These are phyloP conservation scores for Gastracanthus pulcherrimus DNA, from an alignment of 2,888 invertebrate genomes.

Conservation along the genomic window DNA sequence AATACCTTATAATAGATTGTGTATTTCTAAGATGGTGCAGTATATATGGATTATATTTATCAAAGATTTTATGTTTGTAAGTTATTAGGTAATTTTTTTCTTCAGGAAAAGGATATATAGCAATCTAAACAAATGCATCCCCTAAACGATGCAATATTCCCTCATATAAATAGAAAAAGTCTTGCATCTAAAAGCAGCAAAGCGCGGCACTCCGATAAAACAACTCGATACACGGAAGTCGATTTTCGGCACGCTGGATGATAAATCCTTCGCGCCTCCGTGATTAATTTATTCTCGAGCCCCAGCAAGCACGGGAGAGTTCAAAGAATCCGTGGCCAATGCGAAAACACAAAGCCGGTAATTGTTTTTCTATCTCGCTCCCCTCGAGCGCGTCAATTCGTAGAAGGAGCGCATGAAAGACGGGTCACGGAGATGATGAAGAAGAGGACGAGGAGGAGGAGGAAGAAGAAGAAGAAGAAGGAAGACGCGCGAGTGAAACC, in stretches of 20 bases:
- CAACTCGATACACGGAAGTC: slow-evolving; percentile 27
- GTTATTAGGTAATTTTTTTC: too few species aligned
- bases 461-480: slow-evolving; percentile 38
- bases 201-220: background rate
- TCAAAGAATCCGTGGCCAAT: slow-evolving; percentile 42
- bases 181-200: background rate
- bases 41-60: too few species aligned
- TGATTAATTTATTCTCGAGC: slow-evolving; percentile 21
- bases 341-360: slow-evolving; percentile 46
- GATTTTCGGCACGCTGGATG: slow-evolving; percentile 1
- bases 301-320: background rate
- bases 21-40: too few species aligned
- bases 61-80: too few species aligned
- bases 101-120: too few species aligned
- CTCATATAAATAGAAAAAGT: background rate
- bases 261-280: slow-evolving; percentile 13
- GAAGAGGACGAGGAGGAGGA: slow-evolving; percentile 33
- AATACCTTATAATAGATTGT: too few species aligned
- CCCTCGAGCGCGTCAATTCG: slow-evolving; percentile 21
- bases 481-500: background rate
- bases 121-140: too few species aligned
- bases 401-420: slow-evolving; percentile 50
- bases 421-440: slow-evolving; percentile 38
- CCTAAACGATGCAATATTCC: background rate
- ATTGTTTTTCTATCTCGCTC: slow-evolving; percentile 57